Evolutionary conservation across 2,888 invertebrate species (phyloP), one percentile per base, ranked within the genome.

Genomic region (Aradus depressus): DNA sequence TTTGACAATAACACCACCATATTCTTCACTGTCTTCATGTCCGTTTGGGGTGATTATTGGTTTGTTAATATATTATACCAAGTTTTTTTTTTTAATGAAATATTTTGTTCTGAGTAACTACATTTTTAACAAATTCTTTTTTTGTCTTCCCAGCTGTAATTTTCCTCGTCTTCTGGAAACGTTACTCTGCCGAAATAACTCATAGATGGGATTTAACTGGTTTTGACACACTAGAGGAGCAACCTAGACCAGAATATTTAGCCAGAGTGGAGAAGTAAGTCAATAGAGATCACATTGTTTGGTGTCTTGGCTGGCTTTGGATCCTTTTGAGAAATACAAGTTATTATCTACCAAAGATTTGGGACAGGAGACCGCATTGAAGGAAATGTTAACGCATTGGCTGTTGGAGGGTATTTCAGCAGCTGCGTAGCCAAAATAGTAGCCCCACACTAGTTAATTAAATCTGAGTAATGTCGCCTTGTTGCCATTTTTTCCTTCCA

Each of bases 161-260:
- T 59, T 97, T 96, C 72, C 71, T 95, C 64, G 96, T 97, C 70
- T 71, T 92, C 55, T 97, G 96, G 96, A 96, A 93, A 70, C 76
- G 93, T 18, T 92, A 92, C 67, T 89, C 91, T 1, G 87, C 90
- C 0, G 90, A 91, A 71, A 88, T 96, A 65, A 91, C 92, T 6
- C 95, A 95, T 70, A 80, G 91, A 4, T 97, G 96, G 96, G 96
- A 95, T 70, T 75, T 95, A 56, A 87, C 89, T 0, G 89, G 87
- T 21, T 91, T 90, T 66, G 93, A 95, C 69, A 77, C 85, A 22
- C 83, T 84, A 65, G 89, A 93, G 69, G 93, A 95, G 67, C 91
- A 93, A 67, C 93, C 93, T 2, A 72, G 95, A 31, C 93, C 93
- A 35, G 86, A 93, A 68, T 95, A 88, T 68, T 72, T 95, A 53